Percentiles rank a stretch among this genome's conserved stretches.
Conservation (phyloP, 2,113 vertebrate species). For the Erpornis zantholeuca region DNA sequence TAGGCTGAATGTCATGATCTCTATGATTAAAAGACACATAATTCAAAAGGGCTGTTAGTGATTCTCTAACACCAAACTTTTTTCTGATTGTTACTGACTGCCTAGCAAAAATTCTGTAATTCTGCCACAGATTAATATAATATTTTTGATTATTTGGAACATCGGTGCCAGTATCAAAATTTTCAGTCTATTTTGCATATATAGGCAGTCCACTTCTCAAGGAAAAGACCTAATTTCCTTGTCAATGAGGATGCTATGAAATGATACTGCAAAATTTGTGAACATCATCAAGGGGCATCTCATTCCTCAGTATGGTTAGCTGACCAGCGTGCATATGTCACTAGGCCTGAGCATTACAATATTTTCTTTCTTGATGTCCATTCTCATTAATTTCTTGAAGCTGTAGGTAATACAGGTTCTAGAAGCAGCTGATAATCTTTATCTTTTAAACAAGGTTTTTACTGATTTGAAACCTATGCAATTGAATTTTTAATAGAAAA, state of each 20-base stretch:
- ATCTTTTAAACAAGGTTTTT: not conserved
- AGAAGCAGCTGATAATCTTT: not conserved
- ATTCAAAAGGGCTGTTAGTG: not conserved
- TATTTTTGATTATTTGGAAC: not conserved
- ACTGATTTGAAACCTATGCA: not conserved
- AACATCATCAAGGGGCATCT: not conserved
- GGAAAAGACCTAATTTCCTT: not conserved
- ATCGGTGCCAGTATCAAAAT: rapidly evolving
- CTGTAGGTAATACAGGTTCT: not conserved
- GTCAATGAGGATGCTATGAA: not conserved
- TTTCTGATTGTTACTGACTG: not conserved
- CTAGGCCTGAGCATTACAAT: not conserved
- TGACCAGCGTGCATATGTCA: not conserved
- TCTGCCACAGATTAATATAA: not conserved
- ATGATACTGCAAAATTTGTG: not conserved
- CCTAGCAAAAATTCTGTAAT: not conserved
- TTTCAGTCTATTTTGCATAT: not conserved
- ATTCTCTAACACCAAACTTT: not conserved
- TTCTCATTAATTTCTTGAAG: not conserved
- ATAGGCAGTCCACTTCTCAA: not conserved
- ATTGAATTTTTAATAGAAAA: not conserved
- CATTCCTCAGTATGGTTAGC: not conserved
- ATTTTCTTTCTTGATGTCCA: not conserved
- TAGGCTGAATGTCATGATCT: rapidly evolving
- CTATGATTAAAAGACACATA: not conserved